A percentile compares a stretch with the other conserved stretches of the same genome.
Evolutionary conservation across 2,113 vertebrate genomes (phyloP).

Genomic region (Dolichallabes microphthalmus): DNA sequence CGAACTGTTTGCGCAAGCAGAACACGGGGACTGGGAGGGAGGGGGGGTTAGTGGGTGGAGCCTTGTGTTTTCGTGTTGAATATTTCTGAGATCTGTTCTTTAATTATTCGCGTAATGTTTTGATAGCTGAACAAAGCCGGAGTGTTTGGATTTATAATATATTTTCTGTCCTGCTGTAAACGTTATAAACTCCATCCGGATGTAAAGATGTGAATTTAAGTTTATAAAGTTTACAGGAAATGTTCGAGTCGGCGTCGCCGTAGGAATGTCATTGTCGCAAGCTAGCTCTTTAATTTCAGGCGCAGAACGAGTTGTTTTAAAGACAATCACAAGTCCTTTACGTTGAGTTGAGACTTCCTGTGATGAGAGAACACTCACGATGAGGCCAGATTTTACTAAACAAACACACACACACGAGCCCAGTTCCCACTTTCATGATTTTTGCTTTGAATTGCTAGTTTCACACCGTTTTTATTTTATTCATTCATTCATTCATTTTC

Average conservation of each 20-base stretch:
- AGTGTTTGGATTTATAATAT: conserved; percentile 11
- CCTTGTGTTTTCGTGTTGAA: not conserved
- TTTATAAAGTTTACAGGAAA: not conserved
- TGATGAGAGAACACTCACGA: not conserved
- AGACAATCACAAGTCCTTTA: conserved; percentile 26
- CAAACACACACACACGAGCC: not conserved
- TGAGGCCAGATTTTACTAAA: not conserved
- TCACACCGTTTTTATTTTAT: no score
- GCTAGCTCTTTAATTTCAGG: conserved; percentile 8
- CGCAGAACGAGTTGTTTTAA: not conserved
- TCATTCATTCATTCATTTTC: no score
- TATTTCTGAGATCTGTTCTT: conserved; percentile 15
- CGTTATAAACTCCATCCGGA: not conserved
- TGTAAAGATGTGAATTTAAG: conserved; percentile 13
- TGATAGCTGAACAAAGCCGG: conserved; percentile 34
- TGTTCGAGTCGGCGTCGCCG: not conserved
- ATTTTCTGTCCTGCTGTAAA: conserved; percentile 28
- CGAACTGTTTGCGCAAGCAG: conserved; percentile 17
- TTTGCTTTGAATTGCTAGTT: no score
- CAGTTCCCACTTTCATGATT: no score
- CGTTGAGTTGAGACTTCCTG: not conserved
- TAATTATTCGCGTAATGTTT: not conserved
- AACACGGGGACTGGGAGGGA: not conserved
- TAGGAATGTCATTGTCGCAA: not conserved
- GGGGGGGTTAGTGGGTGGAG: not conserved